Base-by-base conservation (phyloP, 2,797 vertebrate species). In the Hypotaenidia philippensis region DNA sequence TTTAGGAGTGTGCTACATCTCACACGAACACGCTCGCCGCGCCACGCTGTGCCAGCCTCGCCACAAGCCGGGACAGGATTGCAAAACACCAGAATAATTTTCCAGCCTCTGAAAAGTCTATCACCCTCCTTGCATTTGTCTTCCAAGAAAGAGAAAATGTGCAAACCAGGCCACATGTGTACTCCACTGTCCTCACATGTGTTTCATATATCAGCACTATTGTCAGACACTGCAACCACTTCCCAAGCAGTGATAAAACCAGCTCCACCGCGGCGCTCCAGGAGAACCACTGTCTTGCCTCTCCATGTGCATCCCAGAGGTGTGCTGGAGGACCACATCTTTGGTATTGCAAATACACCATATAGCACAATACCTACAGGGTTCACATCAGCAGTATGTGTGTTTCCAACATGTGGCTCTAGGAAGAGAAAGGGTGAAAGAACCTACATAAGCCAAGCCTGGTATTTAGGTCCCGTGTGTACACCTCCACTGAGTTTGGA, bases 141-240 rank as follows among this genome's bases (percentile, higher is more conserved):
- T 91, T 84, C 52, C 77, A 90, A 64, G 76, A 84, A 76, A 47
- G 66, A 95, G 71, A 89, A 82, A 82, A 74, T 20, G 87, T 70
- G 89, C 63, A 91, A 79, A 79, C 15, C 87, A 80, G 75, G 88
- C 88, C 95, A n/a, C 27, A 40, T 79, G 64, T 64, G 82, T 29
- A 1, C 76, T 56, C 55, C 14, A 2, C 57, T 52, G 64, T 77
- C 68, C 65, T 92, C 93, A 49, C 83, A 74, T 57, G 79, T 92
- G 86, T 94, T 95, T 85, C 66, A 4, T 80, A 19, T 74, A 89
- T 80, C 81, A 87, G 90, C 41, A 26, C 78, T 78, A 40, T 27
- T 92, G 90, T 83, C 93, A 85, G 80, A 63, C 15, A 3, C 41
- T 82, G 77, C 85, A 88, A 29, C 56, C 52, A 8, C 87, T 94